phyloP scores from a whole-genome alignment of 2,113 vertebrate species.

The Vulpes ferrilata region DNA sequence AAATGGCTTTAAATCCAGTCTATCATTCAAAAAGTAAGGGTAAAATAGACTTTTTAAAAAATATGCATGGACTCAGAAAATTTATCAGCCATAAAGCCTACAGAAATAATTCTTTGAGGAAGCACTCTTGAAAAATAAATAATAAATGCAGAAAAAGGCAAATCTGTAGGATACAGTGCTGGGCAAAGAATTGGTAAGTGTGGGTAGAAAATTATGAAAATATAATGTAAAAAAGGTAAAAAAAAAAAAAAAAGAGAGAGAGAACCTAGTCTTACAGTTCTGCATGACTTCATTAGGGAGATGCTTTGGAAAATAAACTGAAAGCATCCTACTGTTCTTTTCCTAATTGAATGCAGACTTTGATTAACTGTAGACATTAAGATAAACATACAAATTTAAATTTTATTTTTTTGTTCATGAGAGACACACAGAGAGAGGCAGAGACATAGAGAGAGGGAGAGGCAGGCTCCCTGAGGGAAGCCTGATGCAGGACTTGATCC shows the following conservation, averaged over 20 bases:
- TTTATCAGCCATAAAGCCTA: neutral
- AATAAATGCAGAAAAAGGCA: conserved; percentile 7
- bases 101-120: conserved; percentile 27
- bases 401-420: neutral
- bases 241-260: neutral
- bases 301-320: neutral
- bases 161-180: neutral
- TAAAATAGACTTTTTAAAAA: neutral
- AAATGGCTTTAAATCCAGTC: neutral
- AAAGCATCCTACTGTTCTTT: neutral
- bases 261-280: neutral
- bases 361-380: neutral
- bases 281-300: neutral
- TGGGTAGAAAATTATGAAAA: neutral
- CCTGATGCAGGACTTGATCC: too few species aligned
- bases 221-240: neutral
- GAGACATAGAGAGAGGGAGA: too few species aligned
- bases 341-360: neutral
- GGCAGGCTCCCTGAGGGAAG: too few species aligned
- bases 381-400: neutral
- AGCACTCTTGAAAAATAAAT: neutral
- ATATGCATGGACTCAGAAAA: neutral
- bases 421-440: too few species aligned
- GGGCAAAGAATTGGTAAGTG: neutral
- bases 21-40: neutral